These are phyloP conservation scores for Epinephelus coioides DNA, from an alignment of 2,797 vertebrate genomes.

Conservation along the genomic window DNA sequence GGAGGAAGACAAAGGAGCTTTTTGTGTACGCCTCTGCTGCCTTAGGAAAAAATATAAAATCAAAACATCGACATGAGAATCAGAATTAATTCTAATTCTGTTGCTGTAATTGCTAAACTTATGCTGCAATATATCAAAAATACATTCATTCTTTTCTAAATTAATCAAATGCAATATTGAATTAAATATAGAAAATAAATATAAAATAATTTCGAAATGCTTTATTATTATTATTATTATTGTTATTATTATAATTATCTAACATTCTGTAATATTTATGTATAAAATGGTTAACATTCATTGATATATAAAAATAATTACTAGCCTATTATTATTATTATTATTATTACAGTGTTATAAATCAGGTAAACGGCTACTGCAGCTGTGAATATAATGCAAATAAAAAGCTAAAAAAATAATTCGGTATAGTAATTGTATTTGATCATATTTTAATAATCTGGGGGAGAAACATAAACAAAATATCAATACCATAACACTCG, in stretches of 20 bases:
- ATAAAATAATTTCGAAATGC: neutral
- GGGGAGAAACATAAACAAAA: neutral
- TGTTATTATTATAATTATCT: too few species aligned
- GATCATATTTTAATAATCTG: neutral
- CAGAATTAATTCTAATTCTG: neutral
- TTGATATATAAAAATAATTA: too few species aligned
- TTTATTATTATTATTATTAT: too few species aligned
- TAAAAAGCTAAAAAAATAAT: neutral
- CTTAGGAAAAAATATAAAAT: neutral
- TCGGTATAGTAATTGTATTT: neutral
- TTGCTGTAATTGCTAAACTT: neutral
- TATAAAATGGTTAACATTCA: too few species aligned
- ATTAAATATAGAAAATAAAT: neutral
- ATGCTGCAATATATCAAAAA: neutral
- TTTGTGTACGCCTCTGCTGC: constrained; percentile 11
- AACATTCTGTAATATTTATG: neutral
- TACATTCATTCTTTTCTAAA: neutral
- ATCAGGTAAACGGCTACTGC: neutral
- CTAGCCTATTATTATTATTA: neutral
- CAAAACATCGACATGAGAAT: neutral
- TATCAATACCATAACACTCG: neutral
- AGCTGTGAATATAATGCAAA: neutral
- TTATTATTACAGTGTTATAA: neutral
- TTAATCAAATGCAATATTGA: neutral
- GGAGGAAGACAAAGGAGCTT: constrained; percentile 13